Base-by-base conservation (phyloP, 1,140 invertebrate species). In the Diorhabda sublineata region DNA sequence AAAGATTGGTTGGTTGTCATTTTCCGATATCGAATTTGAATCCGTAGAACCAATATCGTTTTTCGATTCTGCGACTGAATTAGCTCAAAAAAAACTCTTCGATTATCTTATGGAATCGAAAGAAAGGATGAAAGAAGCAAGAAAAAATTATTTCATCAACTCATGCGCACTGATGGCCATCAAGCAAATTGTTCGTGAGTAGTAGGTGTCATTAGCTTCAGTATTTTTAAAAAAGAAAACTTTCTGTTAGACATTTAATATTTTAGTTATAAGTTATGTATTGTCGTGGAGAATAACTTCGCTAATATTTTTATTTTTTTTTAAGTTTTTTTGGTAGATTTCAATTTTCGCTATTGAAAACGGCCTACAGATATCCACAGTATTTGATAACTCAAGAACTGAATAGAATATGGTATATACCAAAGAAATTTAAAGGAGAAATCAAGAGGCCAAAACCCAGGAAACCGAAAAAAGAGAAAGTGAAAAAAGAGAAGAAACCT, bases 301-400 rank as follows among this genome's bases (percentile, higher is more conserved):
- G 26, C 26, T 26, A 26, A 26, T 26, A 26, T 26, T 26, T 0
- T 2, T 3, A 52, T 52, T 8, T 52, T 71, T 45, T 8, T 66
- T 67, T 7, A n/a, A 67, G 65, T 52, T 73, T 73, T 63, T 63
- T 71, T 60, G 72, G 69, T 58, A 69, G 58, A 58, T 73, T 73
- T 57, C 72, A 73, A 45, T 73, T 69, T 68, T 64, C 61, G 11
- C 41, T 71, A 43, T 64, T 73, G 0, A 71, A 64, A 26, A 64
- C 65, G 5, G 65, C 68, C 7, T 70, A 59, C 4, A 64, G 56
- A 56, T 64, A 65, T 26, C 74, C 69, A 45, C 65, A 67, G n/a
- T 62, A 56, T 44, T 44, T 75, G 4, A 75, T 74, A 11, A 74
- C 72, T n/a, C 75, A 76, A 69, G 67, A 45, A 44, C 7, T 75